A percentile compares a stretch with the other conserved stretches of the same genome.
These are phyloP conservation scores for Acinonyx jubatus DNA, from an alignment of 2,113 vertebrate genomes.

Conservation along the genomic window DNA sequence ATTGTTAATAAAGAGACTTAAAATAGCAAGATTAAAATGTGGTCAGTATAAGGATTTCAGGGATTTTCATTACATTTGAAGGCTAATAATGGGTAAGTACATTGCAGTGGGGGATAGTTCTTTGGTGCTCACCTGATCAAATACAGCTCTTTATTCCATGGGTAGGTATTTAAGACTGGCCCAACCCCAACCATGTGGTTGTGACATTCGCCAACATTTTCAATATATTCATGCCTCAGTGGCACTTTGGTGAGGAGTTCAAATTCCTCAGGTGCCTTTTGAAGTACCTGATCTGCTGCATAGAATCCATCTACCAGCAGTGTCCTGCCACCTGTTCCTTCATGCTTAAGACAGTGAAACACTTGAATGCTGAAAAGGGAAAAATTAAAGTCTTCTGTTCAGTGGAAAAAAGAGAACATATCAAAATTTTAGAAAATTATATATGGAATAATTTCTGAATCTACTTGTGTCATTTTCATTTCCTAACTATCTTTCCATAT, in stretches of 20 bases:
- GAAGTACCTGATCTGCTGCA: conserved; percentile 89
- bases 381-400: conserved; percentile 13
- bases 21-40: not conserved
- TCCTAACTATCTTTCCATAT: not conserved
- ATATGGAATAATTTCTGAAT: conserved; percentile 2
- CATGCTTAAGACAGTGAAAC: conserved; percentile 95
- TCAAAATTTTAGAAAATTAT: conserved; percentile 30
- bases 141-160: conserved; percentile 96
- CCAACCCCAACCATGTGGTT: conserved; percentile 94
- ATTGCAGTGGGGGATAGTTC: not conserved
- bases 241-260: conserved; percentile 91
- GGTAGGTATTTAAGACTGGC: conserved; percentile 91
- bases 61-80: not conserved
- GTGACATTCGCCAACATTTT: conserved; percentile 86
- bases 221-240: conserved; percentile 93
- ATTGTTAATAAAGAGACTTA: not conserved
- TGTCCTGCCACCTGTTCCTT: conserved; percentile 93
- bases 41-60: not conserved
- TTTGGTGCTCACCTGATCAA: conserved; percentile 89
- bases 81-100: not conserved
- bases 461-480: not conserved
- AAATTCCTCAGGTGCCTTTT: conserved; percentile 86
- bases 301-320: conserved; percentile 95
- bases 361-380: conserved; percentile 90
- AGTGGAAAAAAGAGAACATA: conserved; percentile 17